Percentiles rank a stretch among this genome's conserved stretches.
Evolutionary conservation across 2,113 vertebrate species (phyloP).

Genomic region (Ornithorhynchus anatinus): DNA sequence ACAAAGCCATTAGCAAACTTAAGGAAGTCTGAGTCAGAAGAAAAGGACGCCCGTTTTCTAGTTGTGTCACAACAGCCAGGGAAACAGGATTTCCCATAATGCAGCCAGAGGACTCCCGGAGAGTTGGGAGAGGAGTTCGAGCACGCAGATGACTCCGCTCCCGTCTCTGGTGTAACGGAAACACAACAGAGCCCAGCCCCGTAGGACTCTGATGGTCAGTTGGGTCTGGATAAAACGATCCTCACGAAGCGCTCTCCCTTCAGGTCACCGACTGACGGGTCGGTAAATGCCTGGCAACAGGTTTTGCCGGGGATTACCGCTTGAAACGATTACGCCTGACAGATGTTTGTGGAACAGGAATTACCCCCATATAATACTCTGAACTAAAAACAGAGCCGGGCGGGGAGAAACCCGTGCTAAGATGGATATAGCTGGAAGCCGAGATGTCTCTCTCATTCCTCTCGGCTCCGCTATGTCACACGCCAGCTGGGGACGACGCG

Average conservation of each 20-base stretch:
- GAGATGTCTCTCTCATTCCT: too few species aligned
- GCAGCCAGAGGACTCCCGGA: rapidly evolving
- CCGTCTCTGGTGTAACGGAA: too few species aligned
- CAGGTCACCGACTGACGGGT: constrained; percentile 51
- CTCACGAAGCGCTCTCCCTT: constrained; percentile 42
- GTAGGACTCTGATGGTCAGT: constrained; percentile 7
- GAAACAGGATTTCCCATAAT: constrained; percentile 61
- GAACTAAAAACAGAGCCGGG: neutral
- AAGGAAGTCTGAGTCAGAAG: constrained; percentile 33
- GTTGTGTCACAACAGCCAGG: constrained; percentile 12
- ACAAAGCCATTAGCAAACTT: neutral
- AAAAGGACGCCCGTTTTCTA: constrained; percentile 40
- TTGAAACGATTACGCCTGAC: constrained; percentile 42
- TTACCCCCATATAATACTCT: neutral
- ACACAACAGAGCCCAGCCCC: rapidly evolving
- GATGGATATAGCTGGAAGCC: neutral
- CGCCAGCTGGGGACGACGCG: too few species aligned
- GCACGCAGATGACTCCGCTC: too few species aligned
- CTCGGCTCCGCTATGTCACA: too few species aligned
- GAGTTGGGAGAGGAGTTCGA: neutral
- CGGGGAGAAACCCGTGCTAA: too few species aligned
- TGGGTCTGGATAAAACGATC: constrained; percentile 59
- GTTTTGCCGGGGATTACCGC: constrained; percentile 58
- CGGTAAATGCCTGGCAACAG: constrained; percentile 48
- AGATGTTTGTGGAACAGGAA: constrained; percentile 38